Percentiles rank a stretch among this genome's conserved stretches.
Evolutionary conservation across 2,888 invertebrate genomes (phyloP).

Genomic region (Drosophila vallismaia): DNA sequence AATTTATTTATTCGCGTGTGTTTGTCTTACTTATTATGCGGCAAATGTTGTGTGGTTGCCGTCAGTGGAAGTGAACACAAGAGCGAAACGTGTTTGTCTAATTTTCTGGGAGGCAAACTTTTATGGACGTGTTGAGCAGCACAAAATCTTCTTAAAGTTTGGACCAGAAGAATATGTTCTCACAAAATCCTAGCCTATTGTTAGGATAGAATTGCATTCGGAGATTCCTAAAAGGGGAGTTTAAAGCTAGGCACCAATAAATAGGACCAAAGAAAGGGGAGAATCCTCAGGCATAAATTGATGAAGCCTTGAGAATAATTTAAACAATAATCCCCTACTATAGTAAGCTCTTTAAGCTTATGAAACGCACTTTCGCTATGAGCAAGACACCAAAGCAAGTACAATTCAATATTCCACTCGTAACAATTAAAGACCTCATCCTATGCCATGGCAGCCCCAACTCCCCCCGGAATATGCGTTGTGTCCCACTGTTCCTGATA

Average conservation of each 20-base stretch:
- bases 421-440: constrained; percentile 63
- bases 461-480: constrained; percentile 43
- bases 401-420: constrained; percentile 71
- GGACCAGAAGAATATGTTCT: constrained; percentile 44
- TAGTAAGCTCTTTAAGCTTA: not conserved
- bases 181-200: not conserved
- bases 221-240: not conserved
- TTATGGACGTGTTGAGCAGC: constrained; percentile 23
- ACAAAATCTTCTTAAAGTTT: constrained; percentile 49
- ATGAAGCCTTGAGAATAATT: constrained; percentile 2
- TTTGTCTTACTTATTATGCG: constrained; percentile 70
- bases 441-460: constrained; percentile 21
- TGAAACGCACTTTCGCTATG: not conserved
- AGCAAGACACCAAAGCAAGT: constrained; percentile 3
- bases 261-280: not conserved
- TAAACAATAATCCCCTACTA: not conserved
- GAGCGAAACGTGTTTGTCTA: constrained; percentile 64
- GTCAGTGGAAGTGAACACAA: constrained; percentile 45
- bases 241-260: not conserved
- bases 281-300: not conserved
- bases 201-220: not conserved
- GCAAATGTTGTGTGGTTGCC: constrained; percentile 49
- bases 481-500: constrained; percentile 42
- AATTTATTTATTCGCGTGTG: constrained; percentile 29
- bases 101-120: constrained; percentile 53